Percentiles rank a stretch among this genome's conserved stretches.
phyloP scores from a whole-genome alignment of 2,797 vertebrate species.

The Thunnus albacares region DNA sequence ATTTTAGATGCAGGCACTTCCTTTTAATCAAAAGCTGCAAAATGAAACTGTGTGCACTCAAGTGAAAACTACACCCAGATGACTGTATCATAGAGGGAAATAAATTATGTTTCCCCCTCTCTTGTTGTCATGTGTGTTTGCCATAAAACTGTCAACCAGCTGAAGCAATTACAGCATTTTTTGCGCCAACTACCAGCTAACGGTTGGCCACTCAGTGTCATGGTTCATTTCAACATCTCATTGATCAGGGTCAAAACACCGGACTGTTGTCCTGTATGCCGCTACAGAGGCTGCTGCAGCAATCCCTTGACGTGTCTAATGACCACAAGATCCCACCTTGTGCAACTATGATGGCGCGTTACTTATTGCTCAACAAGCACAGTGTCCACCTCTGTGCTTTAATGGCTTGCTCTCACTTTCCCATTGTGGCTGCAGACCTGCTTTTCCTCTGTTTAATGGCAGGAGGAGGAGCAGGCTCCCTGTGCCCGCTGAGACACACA shows the following conservation, averaged over 20 bases:
- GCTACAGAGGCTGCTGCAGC: constrained; percentile 32
- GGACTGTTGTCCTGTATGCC: constrained; percentile 12
- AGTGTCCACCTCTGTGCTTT: constrained; percentile 29
- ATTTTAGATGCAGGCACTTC: constrained; percentile 47
- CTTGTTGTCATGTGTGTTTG: constrained; percentile 63
- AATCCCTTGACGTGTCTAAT: constrained; percentile 33
- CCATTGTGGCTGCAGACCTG: constrained; percentile 41
- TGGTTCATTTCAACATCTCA: constrained; percentile 56
- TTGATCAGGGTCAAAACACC: constrained; percentile 57
- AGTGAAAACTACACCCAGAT: constrained; percentile 55
- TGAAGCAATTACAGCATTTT: constrained; percentile 72
- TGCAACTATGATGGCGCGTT: constrained; percentile 4
- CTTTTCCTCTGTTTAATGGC: constrained; percentile 54
- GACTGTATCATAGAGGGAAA: constrained; percentile 54
- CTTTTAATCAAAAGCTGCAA: constrained; percentile 70
- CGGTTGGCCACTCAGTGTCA: constrained; percentile 49
- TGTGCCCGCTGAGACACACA: constrained; percentile 56
- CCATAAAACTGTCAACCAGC: constrained; percentile 73
- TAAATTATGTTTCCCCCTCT: constrained; percentile 55
- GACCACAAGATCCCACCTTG: constrained; percentile 28
- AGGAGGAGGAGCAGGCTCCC: constrained; percentile 30
- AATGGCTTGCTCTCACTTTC: constrained; percentile 21
- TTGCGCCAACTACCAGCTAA: constrained; percentile 40
- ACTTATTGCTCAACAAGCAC: constrained; percentile 46
- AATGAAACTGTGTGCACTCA: constrained; percentile 58